Base-by-base conservation (phyloP, 2,797 vertebrate species). In the Varecia variegata region DNA sequence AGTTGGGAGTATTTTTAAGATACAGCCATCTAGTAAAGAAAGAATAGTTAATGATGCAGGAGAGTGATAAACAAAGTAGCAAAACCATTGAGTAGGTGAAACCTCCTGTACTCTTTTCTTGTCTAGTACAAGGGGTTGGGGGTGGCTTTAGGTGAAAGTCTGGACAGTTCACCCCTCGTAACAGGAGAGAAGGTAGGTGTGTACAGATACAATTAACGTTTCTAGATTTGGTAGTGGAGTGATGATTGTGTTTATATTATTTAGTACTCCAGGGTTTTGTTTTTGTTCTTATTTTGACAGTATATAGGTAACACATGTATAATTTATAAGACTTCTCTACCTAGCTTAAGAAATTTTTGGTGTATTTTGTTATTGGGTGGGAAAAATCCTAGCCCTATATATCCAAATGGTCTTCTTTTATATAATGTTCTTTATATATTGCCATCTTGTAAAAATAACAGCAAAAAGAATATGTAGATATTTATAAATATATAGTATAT, bases 281-380 rank as follows among this genome's bases (percentile, higher is more conserved):
- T 58, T 68, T 81, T 93, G 25, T 80, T 83, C 23, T 86, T 68
- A 70, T 73, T 96, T 92, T 96, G 82, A 93, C 13, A 94, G 47
- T 93, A 52, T 79, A 9, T 35, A n/a, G 67, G 7, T 89, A 81
- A 58, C 50, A 40, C 62, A 43, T 62, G 45, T 67, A 25, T 91
- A 95, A 86, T 70, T 93, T 93, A 62, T 93, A 86, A 96, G 95
- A 88, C 9, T 8, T 11, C 11, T 80, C 40, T 35, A 60, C 14
- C n/a, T 50, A 88, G 10, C 27, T 90, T 94, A 94, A 93, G 89
- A 95, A 86, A 25, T 65, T 79, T 80, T 71, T 43, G 45, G 13
- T 95, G 5, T 81, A 85, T 92, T 90, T 97, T 95, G 58, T 86
- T 92, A 27, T 1, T 77, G 32, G 27, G 32, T 73, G 38, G 58